Evolutionary conservation across 2,797 vertebrate genomes (phyloP), one percentile per base, ranked within the genome.

Genomic region (Pseudomugil gertrudae): DNA sequence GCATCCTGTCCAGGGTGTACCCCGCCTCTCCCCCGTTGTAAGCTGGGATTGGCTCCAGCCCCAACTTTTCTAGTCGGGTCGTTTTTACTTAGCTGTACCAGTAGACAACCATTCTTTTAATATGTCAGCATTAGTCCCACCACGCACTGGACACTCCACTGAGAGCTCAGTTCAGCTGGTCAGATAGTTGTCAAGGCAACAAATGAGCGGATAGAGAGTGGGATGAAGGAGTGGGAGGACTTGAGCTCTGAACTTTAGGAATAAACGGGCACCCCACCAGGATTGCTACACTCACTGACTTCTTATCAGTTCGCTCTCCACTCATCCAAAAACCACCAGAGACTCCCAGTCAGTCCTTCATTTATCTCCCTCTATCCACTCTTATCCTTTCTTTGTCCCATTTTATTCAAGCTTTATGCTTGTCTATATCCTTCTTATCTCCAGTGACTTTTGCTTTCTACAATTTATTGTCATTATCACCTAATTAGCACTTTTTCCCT

Each of bases 111-210:
- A 66, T 32, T 35, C 21, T 66, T 53, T 56, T 38, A 56, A n/a
- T 61, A 53, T 75, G 55, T 53, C 53, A 61, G 52, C 48, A 26
- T 74, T 24, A 55, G 51, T 66, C 53, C 66, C 29, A 27, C 24
- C 75, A 59, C 59, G 43, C 70, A 73, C 66, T 66, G 63, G 69
- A 72, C 69, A 70, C 71, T 80, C 70, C 74, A 69, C 66, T 48
- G 57, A 72, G 70, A 74, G 79, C 56, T 65, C 72, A 84, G 79
- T 77, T 83, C 72, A 79, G 62, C 35, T 21, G 76, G 73, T 45
- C 66, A 65, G 77, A 77, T 71, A 51, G 89, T 90, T 89, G 89
- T 90, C 90, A 87, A 83, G 88, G 89, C 86, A 90, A 90, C 91
- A 74, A 81, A 84, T 71, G 29, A 84, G 78, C 69, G 36, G 30